Conservation (phyloP, 2,113 vertebrate genomes). For the Excalfactoria chinensis region DNA sequence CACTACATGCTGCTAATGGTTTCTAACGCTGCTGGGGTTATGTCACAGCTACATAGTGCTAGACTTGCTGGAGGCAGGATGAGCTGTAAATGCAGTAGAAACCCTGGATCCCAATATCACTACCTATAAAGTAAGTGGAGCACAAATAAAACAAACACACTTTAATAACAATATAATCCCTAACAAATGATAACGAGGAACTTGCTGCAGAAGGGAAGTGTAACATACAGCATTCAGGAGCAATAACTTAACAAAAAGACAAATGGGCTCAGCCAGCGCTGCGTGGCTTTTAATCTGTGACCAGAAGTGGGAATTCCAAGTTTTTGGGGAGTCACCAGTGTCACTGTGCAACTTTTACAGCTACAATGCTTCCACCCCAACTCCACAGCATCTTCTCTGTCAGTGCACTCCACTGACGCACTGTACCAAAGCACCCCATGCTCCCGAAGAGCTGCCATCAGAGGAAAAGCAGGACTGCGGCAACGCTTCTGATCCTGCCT, state of each 20-base stretch:
- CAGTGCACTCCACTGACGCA: neutral
- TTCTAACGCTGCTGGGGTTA: neutral
- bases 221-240: fast-evolving
- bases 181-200: neutral
- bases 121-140: neutral
- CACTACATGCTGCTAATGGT: neutral
- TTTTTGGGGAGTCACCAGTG: neutral
- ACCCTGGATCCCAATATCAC: neutral
- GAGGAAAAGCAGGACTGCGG: neutral
- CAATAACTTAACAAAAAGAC: neutral
- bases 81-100: neutral
- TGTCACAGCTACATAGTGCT: neutral
- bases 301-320: neutral
- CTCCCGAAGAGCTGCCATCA: neutral
- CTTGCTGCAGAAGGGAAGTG: neutral
- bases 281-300: neutral
- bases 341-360: neutral
- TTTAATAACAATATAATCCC: fast-evolving
- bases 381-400: too few relatives aligned
- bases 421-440: too few relatives aligned
- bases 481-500: neutral
- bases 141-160: neutral
- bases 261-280: fast-evolving
- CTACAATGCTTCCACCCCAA: neutral
- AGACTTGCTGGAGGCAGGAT: neutral